A percentile compares a stretch with the other conserved stretches of the same genome.
These are phyloP conservation scores for Thymallus thymallus DNA, from an alignment of 2,113 vertebrate genomes.

Conservation along the genomic window DNA sequence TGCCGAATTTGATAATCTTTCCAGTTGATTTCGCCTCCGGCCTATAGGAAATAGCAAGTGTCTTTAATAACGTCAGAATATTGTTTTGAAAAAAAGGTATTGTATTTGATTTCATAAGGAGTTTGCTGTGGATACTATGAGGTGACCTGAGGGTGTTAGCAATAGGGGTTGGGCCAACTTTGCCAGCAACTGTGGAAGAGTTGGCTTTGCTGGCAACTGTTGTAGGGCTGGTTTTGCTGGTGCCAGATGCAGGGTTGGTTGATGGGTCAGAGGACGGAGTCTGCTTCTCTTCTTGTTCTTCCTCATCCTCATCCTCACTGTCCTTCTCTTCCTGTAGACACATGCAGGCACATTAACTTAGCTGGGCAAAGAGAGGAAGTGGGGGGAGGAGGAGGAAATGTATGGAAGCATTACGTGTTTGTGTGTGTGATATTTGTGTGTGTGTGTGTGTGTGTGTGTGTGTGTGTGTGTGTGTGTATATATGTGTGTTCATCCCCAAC, in stretches of 20 bases:
- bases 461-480: constrained; percentile 44
- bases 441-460: constrained; percentile 7
- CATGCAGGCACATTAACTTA: background rate
- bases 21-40: constrained; percentile 77
- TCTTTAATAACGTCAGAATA: background rate
- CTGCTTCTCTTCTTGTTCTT: constrained; percentile 55
- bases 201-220: too few species aligned
- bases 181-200: background rate
- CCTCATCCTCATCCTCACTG: constrained; percentile 83
- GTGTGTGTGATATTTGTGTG: too few species aligned
- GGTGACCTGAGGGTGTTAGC: constrained; percentile 47
- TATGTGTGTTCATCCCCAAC: constrained; percentile 63
- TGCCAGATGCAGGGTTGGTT: constrained; percentile 22
- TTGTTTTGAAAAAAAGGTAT: background rate
- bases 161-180: background rate
- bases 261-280: constrained; percentile 65
- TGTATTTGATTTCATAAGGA: background rate
- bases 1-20: constrained; percentile 91
- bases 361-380: constrained; percentile 20
- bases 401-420: constrained; percentile 1
- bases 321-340: constrained; percentile 84
- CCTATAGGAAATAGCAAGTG: constrained; percentile 43
- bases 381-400: background rate
- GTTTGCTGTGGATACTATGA: background rate
- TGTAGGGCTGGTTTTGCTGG: constrained; percentile 31